These are phyloP conservation scores for Hipparchia sbordonii DNA, from an alignment of 2,888 invertebrate genomes.

Conservation along the genomic window DNA sequence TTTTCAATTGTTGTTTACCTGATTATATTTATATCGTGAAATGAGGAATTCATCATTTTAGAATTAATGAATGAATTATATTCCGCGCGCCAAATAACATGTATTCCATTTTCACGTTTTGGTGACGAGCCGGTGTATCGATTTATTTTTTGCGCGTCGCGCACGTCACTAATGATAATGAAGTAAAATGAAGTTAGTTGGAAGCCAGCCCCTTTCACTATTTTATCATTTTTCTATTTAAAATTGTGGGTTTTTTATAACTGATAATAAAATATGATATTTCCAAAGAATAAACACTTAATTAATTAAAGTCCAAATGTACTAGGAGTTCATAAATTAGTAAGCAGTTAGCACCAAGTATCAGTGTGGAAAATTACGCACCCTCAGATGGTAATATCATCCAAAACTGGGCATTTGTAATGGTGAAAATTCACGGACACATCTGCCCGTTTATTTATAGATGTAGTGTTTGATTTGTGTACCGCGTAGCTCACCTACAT, in stretches of 20 bases:
- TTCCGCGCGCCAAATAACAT: conserved; percentile 29
- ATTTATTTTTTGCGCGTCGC: conserved; percentile 42
- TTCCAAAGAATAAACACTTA: too few species aligned
- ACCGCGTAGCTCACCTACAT: conserved; percentile 76
- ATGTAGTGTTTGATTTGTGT: conserved; percentile 76
- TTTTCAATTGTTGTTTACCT: not conserved
- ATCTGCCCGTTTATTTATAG: conserved; percentile 71
- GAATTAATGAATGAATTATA: conserved; percentile 5
- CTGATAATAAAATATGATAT: too few species aligned
- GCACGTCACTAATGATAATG: conserved; percentile 39
- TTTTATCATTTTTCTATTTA: not conserved
- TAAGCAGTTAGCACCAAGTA: not conserved
- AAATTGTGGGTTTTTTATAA: not conserved
- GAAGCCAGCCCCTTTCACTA: conserved; percentile 26
- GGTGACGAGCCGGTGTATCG: conserved; percentile 38
- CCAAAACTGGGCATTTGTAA: conserved; percentile 41
- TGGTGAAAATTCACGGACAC: conserved; percentile 62
- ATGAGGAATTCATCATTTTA: not conserved
- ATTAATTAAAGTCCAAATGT: not conserved
- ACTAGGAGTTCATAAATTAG: conserved; percentile 18
- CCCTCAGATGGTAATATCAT: conserved; percentile 16
- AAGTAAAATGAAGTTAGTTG: conserved; percentile 34
- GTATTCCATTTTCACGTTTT: conserved; percentile 34
- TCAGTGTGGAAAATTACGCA: conserved; percentile 1
- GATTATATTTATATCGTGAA: not conserved